Conservation (phyloP, 2,888 invertebrate species). For the Hydrotaea cyrtoneurina region DNA sequence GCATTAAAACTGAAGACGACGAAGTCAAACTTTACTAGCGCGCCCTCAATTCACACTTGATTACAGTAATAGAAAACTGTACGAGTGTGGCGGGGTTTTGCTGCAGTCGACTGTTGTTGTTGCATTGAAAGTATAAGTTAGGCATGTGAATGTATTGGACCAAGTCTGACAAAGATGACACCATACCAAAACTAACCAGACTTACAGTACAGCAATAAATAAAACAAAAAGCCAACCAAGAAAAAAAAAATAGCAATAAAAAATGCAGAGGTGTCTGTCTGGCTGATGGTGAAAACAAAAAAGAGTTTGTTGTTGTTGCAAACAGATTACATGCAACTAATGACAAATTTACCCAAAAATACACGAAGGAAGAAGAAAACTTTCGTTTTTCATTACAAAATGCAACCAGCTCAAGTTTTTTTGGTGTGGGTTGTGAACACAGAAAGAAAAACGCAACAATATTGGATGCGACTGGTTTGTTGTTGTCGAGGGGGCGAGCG, state of each 20-base stretch:
- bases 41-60: constrained; percentile 79
- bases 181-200: constrained; percentile 66
- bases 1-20: constrained; percentile 50
- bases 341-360: constrained; percentile 58
- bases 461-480: neutral
- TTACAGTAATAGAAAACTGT: constrained; percentile 55
- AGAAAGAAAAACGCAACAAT: constrained; percentile 24
- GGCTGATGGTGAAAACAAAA: constrained; percentile 31
- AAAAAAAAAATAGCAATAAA: constrained; percentile 60
- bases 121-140: constrained; percentile 41
- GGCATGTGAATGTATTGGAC: constrained; percentile 32
- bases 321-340: constrained; percentile 60
- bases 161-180: constrained; percentile 60
- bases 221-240: neutral
- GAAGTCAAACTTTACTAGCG: constrained; percentile 63
- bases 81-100: neutral
- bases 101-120: constrained; percentile 24
- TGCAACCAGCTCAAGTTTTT: neutral
- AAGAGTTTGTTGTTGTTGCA: neutral
- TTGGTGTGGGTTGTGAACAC: constrained; percentile 17
- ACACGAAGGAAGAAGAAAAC: constrained; percentile 53
- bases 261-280: constrained; percentile 67
- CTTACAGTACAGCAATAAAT: constrained; percentile 41
- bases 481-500: neutral
- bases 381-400: constrained; percentile 62